Evolutionary conservation across 2,888 invertebrate genomes (phyloP).

Genomic region (Amphipyra tragopoginis): DNA sequence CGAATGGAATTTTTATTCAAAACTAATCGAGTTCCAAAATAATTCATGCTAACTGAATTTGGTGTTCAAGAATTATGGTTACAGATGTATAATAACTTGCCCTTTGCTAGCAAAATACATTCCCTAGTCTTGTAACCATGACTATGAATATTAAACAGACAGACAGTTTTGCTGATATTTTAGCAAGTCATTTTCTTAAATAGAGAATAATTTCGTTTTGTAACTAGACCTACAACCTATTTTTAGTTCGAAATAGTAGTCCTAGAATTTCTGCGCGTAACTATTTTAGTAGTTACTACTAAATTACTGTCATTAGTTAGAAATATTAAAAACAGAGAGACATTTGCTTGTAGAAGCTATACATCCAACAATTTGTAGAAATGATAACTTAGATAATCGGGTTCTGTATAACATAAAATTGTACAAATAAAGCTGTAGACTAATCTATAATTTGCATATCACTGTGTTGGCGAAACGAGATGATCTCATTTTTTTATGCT

Average conservation of each 20-base stretch:
- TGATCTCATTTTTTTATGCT: too few relatives aligned
- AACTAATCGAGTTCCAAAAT: too few relatives aligned
- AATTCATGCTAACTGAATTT: too few relatives aligned
- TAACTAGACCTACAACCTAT: not conserved
- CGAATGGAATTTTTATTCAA: too few relatives aligned
- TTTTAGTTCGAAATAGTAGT: not conserved
- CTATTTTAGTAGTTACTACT: not conserved
- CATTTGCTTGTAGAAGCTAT: too few relatives aligned
- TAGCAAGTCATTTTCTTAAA: constrained; percentile 10
- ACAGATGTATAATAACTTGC: not conserved
- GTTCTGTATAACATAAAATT: too few relatives aligned
- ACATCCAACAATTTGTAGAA: too few relatives aligned
- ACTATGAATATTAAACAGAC: constrained; percentile 10
- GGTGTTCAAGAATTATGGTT: not conserved
- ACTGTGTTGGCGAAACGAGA: too few relatives aligned
- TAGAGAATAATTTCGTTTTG: constrained; percentile 4
- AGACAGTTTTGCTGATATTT: constrained; percentile 1
- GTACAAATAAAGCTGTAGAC: too few relatives aligned
- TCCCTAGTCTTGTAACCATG: not conserved
- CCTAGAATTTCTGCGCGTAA: not conserved
- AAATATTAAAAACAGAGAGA: not conserved
- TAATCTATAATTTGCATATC: too few relatives aligned
- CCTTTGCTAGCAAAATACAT: not conserved
- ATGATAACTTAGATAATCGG: too few relatives aligned
- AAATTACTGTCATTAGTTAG: not conserved